Evolutionary conservation across 2,113 vertebrate genomes (phyloP).

Genomic region (Oceanodroma tethys): DNA sequence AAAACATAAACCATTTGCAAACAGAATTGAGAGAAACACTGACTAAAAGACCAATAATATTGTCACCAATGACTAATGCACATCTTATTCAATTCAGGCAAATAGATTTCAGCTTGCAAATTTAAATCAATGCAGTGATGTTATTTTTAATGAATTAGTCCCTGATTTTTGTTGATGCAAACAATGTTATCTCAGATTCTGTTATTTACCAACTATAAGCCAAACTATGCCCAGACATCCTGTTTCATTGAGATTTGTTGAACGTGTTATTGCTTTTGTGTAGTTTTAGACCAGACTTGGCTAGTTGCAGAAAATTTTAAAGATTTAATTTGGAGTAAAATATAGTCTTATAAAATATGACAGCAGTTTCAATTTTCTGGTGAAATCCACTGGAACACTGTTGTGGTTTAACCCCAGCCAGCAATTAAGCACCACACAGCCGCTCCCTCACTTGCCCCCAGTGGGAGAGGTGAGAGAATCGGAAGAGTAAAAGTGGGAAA

Average conservation of each 20-base stretch:
- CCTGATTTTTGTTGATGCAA: background rate
- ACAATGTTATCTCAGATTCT: background rate
- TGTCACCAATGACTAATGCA: background rate
- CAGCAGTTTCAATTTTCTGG: background rate
- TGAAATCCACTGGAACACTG: background rate
- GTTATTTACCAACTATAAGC: background rate
- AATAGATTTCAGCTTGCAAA: background rate
- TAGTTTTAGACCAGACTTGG: background rate
- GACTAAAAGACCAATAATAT: background rate
- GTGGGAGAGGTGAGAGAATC: too few relatives aligned
- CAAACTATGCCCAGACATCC: background rate
- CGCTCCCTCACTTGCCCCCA: background rate
- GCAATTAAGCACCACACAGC: background rate
- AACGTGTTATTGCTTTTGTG: background rate
- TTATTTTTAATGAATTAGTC: background rate
- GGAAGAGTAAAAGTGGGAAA: too few relatives aligned
- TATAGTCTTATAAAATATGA: background rate
- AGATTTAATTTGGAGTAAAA: background rate
- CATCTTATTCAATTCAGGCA: background rate
- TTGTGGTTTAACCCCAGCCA: background rate
- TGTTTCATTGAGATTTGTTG: background rate
- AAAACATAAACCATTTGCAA: background rate
- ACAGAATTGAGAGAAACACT: background rate
- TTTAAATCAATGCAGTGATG: background rate
- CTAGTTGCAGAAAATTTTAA: background rate